Evolutionary conservation across 53 echinoderm and acorn worm species (phyloP).

Genomic region (Pentamera pediparva): DNA sequence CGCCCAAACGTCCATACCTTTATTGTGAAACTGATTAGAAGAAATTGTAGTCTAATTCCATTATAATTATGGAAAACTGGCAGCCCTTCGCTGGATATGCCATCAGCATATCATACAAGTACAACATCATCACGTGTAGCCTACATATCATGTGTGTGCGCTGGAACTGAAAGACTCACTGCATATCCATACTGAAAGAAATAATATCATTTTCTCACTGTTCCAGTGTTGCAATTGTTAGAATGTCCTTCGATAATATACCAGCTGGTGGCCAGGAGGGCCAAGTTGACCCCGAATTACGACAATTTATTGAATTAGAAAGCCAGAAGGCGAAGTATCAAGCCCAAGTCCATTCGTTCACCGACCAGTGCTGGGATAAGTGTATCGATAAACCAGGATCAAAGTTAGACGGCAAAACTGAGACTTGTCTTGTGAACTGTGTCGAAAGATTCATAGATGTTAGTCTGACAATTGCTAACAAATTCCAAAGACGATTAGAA

Average conservation of each 20-base stretch:
- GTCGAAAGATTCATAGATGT: constrained; percentile 95
- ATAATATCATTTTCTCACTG: background rate
- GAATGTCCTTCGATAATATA: constrained; percentile 50
- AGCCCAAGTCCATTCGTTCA: constrained; percentile 86
- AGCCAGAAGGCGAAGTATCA: constrained; percentile 77
- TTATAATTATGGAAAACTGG: too few relatives aligned
- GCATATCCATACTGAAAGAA: too few relatives aligned
- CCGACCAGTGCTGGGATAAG: constrained; percentile 88
- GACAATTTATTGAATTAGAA: constrained; percentile 66
- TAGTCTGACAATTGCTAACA: constrained; percentile 66
- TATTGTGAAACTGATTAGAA: too few relatives aligned
- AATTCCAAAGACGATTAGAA: constrained; percentile 67
- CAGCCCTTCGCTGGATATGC: too few relatives aligned
- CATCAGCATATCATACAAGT: too few relatives aligned
- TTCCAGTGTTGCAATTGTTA: background rate
- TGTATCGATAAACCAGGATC: constrained; percentile 83
- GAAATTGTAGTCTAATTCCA: too few relatives aligned
- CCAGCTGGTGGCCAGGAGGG: constrained; percentile 51
- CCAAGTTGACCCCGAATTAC: constrained; percentile 61
- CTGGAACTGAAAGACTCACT: too few relatives aligned
- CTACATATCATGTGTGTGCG: too few relatives aligned
- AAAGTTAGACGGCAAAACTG: constrained; percentile 79
- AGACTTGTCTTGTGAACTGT: constrained; percentile 80
- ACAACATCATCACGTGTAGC: too few relatives aligned
- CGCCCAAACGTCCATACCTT: too few relatives aligned